phyloP scores from a whole-genome alignment of 1,140 invertebrate genomes.

The Sitophilus oryzae region DNA sequence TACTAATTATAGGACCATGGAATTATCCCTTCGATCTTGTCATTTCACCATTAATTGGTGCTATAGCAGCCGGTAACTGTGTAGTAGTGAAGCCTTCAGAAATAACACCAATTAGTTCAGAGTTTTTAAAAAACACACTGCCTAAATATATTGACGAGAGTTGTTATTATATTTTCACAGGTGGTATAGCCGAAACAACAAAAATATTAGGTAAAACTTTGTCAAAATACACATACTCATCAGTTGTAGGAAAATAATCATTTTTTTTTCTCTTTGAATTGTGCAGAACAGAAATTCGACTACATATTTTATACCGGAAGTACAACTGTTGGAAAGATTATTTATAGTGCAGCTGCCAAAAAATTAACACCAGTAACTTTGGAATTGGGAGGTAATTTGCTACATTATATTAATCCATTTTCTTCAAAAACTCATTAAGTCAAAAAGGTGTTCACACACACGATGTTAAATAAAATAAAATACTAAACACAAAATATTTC shows the following conservation, averaged over 20 bases:
- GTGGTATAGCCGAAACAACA: conserved; percentile 73
- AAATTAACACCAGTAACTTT: conserved; percentile 88
- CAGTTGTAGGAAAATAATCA: background rate
- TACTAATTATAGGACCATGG: conserved; percentile 89
- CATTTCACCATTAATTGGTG: conserved; percentile 60
- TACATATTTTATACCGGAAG: conserved; percentile 98
- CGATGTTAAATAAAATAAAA: no score
- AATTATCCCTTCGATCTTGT: conserved; percentile 91
- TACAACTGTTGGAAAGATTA: conserved; percentile 76
- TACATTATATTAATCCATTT: background rate
- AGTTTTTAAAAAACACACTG: conserved; percentile 68
- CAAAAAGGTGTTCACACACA: no score
- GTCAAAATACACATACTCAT: background rate
- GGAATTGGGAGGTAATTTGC: conserved; percentile 91
- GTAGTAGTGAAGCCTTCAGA: conserved; percentile 97
- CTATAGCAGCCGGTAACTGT: conserved; percentile 91
- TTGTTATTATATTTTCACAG: conserved; percentile 62
- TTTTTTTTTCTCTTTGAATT: conserved; percentile 47
- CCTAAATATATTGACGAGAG: conserved; percentile 84
- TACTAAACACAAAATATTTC: no score
- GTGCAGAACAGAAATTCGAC: conserved; percentile 90
- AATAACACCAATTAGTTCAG: conserved; percentile 63
- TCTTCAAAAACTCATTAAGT: no score
- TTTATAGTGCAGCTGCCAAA: conserved; percentile 84
- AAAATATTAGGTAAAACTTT: conserved; percentile 56